phyloP scores from a whole-genome alignment of 2,888 invertebrate species.

The Limenitis camilla region DNA sequence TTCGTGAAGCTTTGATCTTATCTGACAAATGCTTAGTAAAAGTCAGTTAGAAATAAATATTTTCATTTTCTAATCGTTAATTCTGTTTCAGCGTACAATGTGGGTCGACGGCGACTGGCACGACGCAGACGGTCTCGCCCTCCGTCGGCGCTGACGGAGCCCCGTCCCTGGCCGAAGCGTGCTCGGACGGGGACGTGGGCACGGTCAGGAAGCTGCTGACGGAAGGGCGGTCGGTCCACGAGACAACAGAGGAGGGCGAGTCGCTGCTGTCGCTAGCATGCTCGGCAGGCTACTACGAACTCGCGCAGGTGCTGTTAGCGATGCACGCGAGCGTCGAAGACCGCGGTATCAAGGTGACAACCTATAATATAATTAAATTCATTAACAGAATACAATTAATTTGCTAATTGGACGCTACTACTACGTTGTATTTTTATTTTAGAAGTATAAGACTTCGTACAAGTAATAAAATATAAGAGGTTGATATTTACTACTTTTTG shows the following conservation, averaged over 20 bases:
- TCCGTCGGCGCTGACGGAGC: conserved; percentile 70
- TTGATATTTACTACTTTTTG: too few species aligned
- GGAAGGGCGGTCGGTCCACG: conserved; percentile 95
- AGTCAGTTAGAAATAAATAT: background rate
- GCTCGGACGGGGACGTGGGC: conserved; percentile 95
- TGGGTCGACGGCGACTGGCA: conserved; percentile 60
- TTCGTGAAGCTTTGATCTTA: conserved; percentile 71
- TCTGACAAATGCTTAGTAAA: conserved; percentile 41
- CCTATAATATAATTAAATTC: too few species aligned
- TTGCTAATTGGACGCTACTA: too few species aligned
- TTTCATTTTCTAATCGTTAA: background rate
- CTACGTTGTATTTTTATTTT: too few species aligned
- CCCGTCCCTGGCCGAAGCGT: conserved; percentile 91
- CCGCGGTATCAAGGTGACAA: conserved; percentile 86
- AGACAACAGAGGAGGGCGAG: conserved; percentile 98
- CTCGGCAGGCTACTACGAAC: conserved; percentile 97
- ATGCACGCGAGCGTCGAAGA: conserved; percentile 99
- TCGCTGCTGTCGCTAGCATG: conserved; percentile 96
- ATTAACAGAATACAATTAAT: too few species aligned
- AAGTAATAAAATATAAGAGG: too few species aligned
- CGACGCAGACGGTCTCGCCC: conserved; percentile 71
- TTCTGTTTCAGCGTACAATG: conserved; percentile 55
- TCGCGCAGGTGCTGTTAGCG: conserved; percentile 95
- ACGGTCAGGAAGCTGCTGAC: conserved; percentile 93
- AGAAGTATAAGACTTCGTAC: too few species aligned